Percentiles rank a stretch among this genome's conserved stretches.
These are phyloP conservation scores for Panopea generosa DNA, from an alignment of 2,888 invertebrate genomes.

Conservation along the genomic window DNA sequence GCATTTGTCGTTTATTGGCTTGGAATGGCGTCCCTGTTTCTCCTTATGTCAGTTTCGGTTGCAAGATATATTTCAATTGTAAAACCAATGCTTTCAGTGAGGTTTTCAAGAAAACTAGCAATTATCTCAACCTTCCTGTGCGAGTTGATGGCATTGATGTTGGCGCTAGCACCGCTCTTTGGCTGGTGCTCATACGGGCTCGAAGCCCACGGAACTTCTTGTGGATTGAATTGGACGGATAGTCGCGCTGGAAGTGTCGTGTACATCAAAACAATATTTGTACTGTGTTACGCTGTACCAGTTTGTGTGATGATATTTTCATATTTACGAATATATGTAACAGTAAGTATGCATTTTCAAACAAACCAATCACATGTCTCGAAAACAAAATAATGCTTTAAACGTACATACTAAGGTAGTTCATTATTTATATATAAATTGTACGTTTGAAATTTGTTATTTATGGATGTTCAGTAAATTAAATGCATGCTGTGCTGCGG, in stretches of 20 bases:
- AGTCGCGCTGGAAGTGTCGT: no score
- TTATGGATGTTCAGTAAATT: no score
- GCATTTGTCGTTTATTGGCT: constrained; percentile 8
- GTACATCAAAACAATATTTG: neutral
- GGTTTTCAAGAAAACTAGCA: neutral
- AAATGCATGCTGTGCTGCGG: no score
- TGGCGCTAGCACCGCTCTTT: constrained; percentile 4
- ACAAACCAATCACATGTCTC: no score
- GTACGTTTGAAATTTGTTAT: no score
- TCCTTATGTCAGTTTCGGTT: constrained; percentile 6
- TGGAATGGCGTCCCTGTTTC: constrained; percentile 5
- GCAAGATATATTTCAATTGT: neutral
- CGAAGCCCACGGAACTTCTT: constrained; percentile 16
- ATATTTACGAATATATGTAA: neutral
- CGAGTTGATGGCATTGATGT: neutral
- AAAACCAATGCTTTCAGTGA: neutral
- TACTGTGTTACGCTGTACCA: neutral
- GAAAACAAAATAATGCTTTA: no score
- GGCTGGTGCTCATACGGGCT: constrained; percentile 19
- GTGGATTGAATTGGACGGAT: constrained; percentile 16
- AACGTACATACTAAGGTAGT: no score
- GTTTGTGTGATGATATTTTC: neutral
- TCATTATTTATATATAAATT: no score
- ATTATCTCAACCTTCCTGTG: neutral
- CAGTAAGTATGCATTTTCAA: no score